phyloP scores from a whole-genome alignment of 2,888 invertebrate genomes.

The Hyles lineata region DNA sequence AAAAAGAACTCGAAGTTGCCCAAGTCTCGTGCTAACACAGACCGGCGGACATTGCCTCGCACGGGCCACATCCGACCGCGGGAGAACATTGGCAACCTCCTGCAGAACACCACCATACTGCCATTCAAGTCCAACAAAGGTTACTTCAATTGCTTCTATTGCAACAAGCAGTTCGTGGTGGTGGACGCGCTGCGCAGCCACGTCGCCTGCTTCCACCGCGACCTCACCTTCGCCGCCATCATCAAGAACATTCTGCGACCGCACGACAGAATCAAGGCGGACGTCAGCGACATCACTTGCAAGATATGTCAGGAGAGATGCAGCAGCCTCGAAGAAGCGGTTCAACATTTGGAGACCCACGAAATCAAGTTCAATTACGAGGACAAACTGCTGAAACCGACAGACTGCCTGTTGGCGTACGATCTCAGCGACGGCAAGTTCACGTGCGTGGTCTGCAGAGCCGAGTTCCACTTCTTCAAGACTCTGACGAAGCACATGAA shows the following conservation, averaged over 20 bases:
- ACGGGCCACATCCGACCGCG: conserved; percentile 29
- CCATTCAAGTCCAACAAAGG: conserved; percentile 40
- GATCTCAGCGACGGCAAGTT: conserved; percentile 31
- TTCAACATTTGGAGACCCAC: conserved; percentile 30
- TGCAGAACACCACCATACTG: conserved; percentile 37
- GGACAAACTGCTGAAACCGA: conserved; percentile 31
- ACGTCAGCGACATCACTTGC: conserved; percentile 32
- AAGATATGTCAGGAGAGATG: conserved; percentile 27
- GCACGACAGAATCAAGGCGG: conserved; percentile 32
- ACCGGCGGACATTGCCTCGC: conserved; percentile 23
- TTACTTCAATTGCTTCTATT: conserved; percentile 40
- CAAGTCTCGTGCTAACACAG: conserved; percentile 1
- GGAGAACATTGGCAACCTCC: conserved; percentile 33
- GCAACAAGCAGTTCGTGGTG: conserved; percentile 34
- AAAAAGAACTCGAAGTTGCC: conserved; percentile 6
- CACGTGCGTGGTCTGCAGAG: conserved; percentile 42
- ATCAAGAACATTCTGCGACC: conserved; percentile 31
- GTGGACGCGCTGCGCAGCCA: conserved; percentile 33
- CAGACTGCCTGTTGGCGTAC: conserved; percentile 31
- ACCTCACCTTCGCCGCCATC: conserved; percentile 49
- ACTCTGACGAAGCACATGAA: conserved; percentile 62
- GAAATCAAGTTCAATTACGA: conserved; percentile 33
- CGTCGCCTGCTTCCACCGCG: conserved; percentile 38
- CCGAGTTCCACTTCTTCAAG: conserved; percentile 54
- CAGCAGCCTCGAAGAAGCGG: neutral